phyloP scores from a whole-genome alignment of 1,140 invertebrate genomes.

The Formica selysi region DNA sequence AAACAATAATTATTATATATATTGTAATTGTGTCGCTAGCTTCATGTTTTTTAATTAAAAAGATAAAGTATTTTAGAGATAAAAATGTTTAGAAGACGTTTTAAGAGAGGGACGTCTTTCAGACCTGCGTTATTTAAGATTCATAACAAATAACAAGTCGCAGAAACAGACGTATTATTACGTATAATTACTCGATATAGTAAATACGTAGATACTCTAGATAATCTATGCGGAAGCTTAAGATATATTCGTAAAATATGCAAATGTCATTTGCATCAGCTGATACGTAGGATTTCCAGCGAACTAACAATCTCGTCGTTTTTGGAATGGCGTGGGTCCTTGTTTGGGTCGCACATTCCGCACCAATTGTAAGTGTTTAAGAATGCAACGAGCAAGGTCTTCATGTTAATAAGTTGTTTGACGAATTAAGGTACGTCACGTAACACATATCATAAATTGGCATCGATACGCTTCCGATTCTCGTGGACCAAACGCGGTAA shows the following conservation, averaged over 20 bases:
- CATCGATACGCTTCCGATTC: conserved; percentile 36
- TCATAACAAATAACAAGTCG: neutral
- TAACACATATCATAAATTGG: conserved; percentile 28
- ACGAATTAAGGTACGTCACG: conserved; percentile 10
- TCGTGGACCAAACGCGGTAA: conserved; percentile 50
- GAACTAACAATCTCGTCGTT: conserved; percentile 26
- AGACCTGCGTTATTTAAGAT: too few relatives aligned
- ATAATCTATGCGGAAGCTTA: conserved; percentile 3
- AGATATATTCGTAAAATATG: neutral
- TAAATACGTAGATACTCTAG: neutral
- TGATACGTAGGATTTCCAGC: conserved; percentile 7
- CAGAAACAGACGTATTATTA: neutral
- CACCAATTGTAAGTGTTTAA: conserved; percentile 22
- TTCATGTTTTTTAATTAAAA: too few relatives aligned
- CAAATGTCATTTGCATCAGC: conserved; percentile 14
- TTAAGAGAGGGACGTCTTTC: too few relatives aligned
- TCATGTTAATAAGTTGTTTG: conserved; percentile 41
- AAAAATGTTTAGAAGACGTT: too few relatives aligned
- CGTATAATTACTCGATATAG: neutral
- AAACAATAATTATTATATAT: too few relatives aligned
- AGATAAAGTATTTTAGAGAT: too few relatives aligned
- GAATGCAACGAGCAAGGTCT: conserved; percentile 9
- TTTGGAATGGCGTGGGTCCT: conserved; percentile 17
- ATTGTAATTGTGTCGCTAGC: too few relatives aligned
- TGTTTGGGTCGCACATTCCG: conserved; percentile 6